Conservation (phyloP, 2,888 invertebrate genomes). For the Alentia gelatinosa region DNA sequence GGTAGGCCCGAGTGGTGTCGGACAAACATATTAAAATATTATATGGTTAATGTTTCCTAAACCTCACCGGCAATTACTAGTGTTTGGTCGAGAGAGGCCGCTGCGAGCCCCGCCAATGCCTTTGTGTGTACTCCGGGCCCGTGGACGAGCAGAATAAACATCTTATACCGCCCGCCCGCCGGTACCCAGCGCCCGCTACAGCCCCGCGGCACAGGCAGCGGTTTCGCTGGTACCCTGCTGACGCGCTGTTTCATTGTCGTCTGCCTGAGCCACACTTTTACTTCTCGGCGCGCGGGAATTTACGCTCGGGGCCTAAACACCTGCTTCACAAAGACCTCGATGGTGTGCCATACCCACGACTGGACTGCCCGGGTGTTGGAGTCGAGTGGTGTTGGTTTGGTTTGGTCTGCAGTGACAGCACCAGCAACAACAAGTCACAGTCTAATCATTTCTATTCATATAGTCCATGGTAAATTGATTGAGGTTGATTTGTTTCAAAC, state of each 20-base stretch:
- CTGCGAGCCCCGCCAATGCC: background rate
- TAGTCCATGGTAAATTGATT: too few species aligned
- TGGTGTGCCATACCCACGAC: background rate
- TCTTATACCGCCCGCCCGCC: too few species aligned
- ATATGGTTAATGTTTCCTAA: slow-evolving; percentile 35
- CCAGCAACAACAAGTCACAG: too few species aligned
- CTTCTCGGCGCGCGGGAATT: background rate
- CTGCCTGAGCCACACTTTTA: background rate
- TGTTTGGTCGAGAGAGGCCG: slow-evolving; percentile 10
- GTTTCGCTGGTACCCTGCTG: background rate
- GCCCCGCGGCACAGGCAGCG: background rate
- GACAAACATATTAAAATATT: slow-evolving; percentile 47
- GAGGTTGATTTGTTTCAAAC: too few species aligned
- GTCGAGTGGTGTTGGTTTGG: background rate
- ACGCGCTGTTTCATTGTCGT: background rate
- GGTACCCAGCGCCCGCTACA: background rate
- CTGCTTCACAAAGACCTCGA: background rate
- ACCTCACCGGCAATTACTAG: background rate
- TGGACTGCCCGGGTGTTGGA: background rate
- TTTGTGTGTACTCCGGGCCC: background rate
- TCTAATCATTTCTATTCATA: too few species aligned
- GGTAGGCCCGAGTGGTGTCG: background rate
- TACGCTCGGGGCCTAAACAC: background rate
- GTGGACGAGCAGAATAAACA: too few species aligned
- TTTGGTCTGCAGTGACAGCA: too few species aligned